Evolutionary conservation across 2,113 vertebrate genomes (phyloP).

Genomic region (Drymodes brunneopygia): DNA sequence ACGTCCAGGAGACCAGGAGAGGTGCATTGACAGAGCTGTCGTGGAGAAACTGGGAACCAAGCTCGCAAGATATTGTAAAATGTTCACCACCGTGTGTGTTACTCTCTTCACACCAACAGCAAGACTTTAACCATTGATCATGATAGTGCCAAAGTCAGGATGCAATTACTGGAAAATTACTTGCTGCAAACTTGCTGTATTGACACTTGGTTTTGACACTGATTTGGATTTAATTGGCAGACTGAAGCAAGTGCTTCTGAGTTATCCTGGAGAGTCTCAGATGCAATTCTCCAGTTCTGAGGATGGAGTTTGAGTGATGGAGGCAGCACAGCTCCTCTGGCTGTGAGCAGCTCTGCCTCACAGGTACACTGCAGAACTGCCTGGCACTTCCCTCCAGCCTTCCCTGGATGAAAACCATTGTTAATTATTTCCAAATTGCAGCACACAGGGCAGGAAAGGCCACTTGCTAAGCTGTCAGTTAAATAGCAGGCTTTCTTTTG

Average conservation of each 20-base stretch:
- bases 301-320: fast-evolving
- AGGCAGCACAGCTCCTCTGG: not conserved
- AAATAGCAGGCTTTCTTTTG: not conserved
- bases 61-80: not conserved
- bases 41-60: not conserved
- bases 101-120: not conserved
- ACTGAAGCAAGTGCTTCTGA: not conserved
- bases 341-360: not conserved
- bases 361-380: not conserved
- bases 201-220: not conserved
- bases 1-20: no score
- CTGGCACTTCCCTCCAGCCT: not conserved
- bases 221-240: not conserved
- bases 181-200: not conserved
- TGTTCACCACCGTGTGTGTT: not conserved
- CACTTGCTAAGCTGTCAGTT: not conserved
- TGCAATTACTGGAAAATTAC: not conserved
- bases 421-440: conserved; percentile 3
- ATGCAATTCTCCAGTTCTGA: not conserved
- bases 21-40: not conserved
- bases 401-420: not conserved
- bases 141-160: not conserved
- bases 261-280: not conserved
- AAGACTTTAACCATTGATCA: not conserved
- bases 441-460: not conserved